phyloP scores from a whole-genome alignment of 2,113 vertebrate genomes.

The Corythornis cristatus region DNA sequence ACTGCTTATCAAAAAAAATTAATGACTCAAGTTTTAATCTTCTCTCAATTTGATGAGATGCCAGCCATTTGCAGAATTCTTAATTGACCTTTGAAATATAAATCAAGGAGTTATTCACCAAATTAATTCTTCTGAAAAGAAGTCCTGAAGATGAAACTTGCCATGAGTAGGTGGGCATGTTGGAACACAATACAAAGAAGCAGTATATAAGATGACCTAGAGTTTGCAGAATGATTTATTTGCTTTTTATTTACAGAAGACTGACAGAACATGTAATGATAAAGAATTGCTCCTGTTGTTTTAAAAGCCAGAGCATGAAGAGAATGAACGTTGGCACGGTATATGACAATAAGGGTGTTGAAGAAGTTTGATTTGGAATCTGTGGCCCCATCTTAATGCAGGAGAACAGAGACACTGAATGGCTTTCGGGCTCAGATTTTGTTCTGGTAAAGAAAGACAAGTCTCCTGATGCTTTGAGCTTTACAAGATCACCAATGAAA shows the following conservation, averaged over 20 bases:
- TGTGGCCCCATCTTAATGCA: background rate
- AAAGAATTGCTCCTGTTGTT: background rate
- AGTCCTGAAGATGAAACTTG: background rate
- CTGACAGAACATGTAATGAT: background rate
- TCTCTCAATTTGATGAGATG: constrained; percentile 59
- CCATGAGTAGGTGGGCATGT: background rate
- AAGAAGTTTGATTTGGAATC: background rate
- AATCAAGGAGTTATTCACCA: constrained; percentile 3
- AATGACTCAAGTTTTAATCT: constrained; percentile 62
- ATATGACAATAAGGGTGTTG: background rate
- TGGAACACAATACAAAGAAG: background rate
- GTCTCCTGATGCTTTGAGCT: background rate
- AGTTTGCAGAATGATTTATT: background rate
- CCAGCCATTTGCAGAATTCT: constrained; percentile 20
- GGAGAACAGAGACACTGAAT: background rate
- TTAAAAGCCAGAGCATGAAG: background rate
- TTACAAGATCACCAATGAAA: background rate
- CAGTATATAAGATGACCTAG: background rate
- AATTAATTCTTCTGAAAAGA: constrained; percentile 34
- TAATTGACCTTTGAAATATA: constrained; percentile 67
- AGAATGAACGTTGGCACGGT: background rate
- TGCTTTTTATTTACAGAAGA: background rate
- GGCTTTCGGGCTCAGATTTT: background rate
- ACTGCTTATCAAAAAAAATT: constrained; percentile 40
- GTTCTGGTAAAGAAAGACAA: background rate